Base-by-base conservation (phyloP, 2,113 vertebrate genomes). In the Notothenia coriiceps region DNA sequence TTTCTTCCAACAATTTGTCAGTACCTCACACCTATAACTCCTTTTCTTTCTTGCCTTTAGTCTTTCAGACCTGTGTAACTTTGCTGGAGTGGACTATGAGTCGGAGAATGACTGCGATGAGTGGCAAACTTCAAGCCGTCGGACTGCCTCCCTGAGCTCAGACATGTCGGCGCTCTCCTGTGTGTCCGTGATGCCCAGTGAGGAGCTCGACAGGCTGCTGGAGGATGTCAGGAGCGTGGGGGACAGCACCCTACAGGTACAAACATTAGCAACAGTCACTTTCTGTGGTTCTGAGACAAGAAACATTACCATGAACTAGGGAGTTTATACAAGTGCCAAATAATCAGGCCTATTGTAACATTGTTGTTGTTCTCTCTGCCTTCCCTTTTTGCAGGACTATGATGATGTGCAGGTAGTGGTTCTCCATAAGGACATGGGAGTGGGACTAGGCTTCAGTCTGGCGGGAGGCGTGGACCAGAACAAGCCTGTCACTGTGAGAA, bases 401-500 rank as follows among this genome's bases (percentile, higher is more conserved):
- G 80, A 95, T 1, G 94, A 95, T 14, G 90, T 96, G 10, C 92
- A 95, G 33, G 96, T 96, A 57, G 94, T 95, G 55, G 95, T 96
- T 70, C 93, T 96, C n/a, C 96, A 96, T 79, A 96, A 96, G 83
- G 95, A 96, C 4, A 55, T 93, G 3, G 96, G 94, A 18, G 83
- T 87, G 11, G 95, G 95, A 29, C 89, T 96, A 8, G 96, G 95
- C 56, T 96, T 96, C 86, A 96, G 95, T 73, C 22, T 96, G 66
- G 95, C 95, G 29, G 96, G 96, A 70, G 96, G 96, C 5, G 80
- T 88, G 64, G 96, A 96, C 85, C 95, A 96, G 84, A 96, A 93
- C 84, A 95, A 95, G 63, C 93, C 92, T n/a, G 77, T 95, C 59
- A 95, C 92, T 70, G 96, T 96, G 33, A 95, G 94, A 13, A 89